A percentile compares a stretch with the other conserved stretches of the same genome.
phyloP scores from a whole-genome alignment of 2,888 invertebrate species.

The Netelia fuscicornis region DNA sequence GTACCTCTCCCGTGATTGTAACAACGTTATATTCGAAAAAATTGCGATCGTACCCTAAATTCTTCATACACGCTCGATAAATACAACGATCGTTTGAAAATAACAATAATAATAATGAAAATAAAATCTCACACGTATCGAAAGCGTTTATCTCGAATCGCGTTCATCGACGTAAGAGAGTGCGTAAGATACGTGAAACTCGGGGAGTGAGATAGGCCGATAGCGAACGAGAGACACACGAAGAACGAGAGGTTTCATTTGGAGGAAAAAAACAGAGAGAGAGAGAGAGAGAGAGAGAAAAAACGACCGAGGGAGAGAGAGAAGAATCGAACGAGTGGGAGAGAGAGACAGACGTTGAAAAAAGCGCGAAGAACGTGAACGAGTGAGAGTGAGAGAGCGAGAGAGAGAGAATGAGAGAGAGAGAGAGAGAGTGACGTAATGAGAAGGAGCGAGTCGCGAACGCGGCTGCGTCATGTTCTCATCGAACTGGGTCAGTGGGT shows the following conservation, averaged over 20 bases:
- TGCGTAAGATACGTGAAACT: constrained; percentile 67
- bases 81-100: background rate
- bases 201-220: constrained; percentile 62
- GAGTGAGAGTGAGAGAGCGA: constrained; percentile 44
- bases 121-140: background rate
- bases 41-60: background rate
- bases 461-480: constrained; percentile 84
- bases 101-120: background rate
- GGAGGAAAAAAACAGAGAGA: constrained; percentile 72
- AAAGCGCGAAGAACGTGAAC: constrained; percentile 35
- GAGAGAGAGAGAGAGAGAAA: background rate
- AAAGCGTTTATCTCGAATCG: too few relatives aligned
- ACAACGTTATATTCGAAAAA: background rate
- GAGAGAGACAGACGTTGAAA: constrained; percentile 31
- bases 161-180: constrained; percentile 60
- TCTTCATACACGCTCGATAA: background rate
- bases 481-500: constrained; percentile 94
- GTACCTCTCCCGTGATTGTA: background rate
- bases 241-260: constrained; percentile 69
- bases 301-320: constrained; percentile 46
- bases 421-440: constrained; percentile 71
- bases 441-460: constrained; percentile 79
- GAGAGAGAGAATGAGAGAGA: constrained; percentile 66
- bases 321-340: constrained; percentile 56
- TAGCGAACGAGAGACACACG: constrained; percentile 15